These are phyloP conservation scores for Drosophila nebulosa DNA, from an alignment of 1,140 invertebrate genomes.

Conservation along the genomic window DNA sequence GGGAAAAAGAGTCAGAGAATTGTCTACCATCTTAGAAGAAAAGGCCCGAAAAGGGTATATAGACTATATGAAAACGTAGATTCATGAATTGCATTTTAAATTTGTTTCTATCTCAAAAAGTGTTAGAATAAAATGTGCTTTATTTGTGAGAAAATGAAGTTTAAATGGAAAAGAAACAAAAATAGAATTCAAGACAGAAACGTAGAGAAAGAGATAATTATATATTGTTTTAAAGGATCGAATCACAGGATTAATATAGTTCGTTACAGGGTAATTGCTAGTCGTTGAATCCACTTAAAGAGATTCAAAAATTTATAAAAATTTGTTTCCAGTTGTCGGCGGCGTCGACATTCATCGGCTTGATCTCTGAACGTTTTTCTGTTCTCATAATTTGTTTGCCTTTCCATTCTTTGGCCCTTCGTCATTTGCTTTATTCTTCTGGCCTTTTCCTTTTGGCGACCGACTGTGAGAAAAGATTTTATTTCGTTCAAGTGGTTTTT, in stretches of 20 bases:
- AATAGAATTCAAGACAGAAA: too few relatives aligned
- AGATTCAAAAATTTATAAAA: constrained; percentile 30
- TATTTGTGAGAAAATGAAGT: too few relatives aligned
- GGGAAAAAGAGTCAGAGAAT: constrained; percentile 21
- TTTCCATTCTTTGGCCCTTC: neutral
- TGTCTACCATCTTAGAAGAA: neutral
- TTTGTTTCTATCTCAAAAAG: too few relatives aligned
- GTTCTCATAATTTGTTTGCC: constrained; percentile 74
- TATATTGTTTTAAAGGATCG: too few relatives aligned
- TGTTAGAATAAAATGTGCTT: too few relatives aligned
- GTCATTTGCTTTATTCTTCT: neutral
- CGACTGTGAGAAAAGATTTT: constrained; percentile 75
- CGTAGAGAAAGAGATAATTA: too few relatives aligned
- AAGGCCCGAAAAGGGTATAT: neutral
- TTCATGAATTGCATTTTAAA: too few relatives aligned
- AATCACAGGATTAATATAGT: too few relatives aligned
- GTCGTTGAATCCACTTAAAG: neutral
- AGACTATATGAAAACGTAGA: too few relatives aligned
- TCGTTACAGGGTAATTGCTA: neutral
- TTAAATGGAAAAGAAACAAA: too few relatives aligned
- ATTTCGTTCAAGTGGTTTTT: constrained; percentile 78
- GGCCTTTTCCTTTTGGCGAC: constrained; percentile 13
- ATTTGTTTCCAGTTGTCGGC: constrained; percentile 4
- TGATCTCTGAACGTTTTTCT: constrained; percentile 51
- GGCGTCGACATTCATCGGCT: constrained; percentile 42